phyloP scores from a whole-genome alignment of 2,797 vertebrate species.

The Phylloscopus collybita region DNA sequence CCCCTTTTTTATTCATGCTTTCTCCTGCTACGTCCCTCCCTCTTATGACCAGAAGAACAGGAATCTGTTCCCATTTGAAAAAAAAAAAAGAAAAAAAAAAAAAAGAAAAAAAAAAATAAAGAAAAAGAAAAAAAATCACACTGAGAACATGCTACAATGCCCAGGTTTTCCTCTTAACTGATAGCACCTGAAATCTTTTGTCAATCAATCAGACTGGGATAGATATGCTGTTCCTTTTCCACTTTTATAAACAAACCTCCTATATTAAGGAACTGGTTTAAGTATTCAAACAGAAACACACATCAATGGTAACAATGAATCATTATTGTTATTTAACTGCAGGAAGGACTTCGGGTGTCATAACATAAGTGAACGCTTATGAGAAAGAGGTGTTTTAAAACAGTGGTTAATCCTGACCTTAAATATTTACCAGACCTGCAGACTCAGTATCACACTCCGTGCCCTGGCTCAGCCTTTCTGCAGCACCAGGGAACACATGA shows the following conservation, averaged over 20 bases:
- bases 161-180: not conserved
- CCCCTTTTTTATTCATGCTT: not conserved
- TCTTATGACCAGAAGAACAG: not conserved
- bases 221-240: not conserved
- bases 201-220: not conserved
- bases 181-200: not conserved
- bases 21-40: not conserved
- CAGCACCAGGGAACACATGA: not conserved
- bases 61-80: not conserved
- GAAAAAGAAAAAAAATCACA: not conserved
- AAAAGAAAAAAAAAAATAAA: too few species aligned
- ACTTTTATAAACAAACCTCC: not conserved
- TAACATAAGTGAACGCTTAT: not conserved
- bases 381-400: conserved; percentile 6
- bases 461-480: not conserved
- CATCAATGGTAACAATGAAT: not conserved
- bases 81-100: not conserved
- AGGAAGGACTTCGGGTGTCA: not conserved
- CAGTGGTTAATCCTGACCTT: not conserved
- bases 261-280: not conserved
- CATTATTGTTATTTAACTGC: not conserved
- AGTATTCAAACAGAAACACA: not conserved
- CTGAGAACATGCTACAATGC: not conserved
- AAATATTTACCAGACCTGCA: conserved; percentile 26
- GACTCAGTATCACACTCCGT: not conserved